Evolutionary conservation across 2,113 vertebrate genomes (phyloP).

Genomic region (Toxostoma redivivum): DNA sequence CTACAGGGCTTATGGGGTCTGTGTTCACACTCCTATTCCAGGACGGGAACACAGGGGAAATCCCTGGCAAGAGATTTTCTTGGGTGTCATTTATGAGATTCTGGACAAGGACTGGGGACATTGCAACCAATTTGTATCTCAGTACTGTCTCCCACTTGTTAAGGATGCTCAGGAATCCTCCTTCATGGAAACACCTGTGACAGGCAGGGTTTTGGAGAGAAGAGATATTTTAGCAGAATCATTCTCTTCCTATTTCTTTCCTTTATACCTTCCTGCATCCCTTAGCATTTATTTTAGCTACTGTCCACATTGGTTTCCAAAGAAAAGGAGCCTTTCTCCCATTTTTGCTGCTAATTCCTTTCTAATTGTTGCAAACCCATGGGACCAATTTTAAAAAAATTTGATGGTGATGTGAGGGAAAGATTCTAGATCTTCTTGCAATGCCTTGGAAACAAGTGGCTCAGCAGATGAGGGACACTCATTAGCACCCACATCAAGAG

Average conservation of each 20-base stretch:
- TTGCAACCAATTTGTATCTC: accelerated
- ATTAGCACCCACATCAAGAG: neutral
- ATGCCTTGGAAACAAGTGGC: neutral
- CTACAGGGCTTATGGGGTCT: neutral
- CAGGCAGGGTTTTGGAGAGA: neutral
- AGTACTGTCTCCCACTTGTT: neutral
- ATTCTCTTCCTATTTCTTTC: neutral
- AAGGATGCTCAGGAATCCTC: neutral
- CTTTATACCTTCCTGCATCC: neutral
- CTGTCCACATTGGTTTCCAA: neutral
- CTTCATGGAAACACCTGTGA: neutral
- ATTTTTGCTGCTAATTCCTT: neutral
- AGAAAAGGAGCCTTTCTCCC: neutral
- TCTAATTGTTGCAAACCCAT: neutral
- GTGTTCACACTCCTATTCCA: neutral
- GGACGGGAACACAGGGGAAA: neutral
- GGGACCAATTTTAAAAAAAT: neutral
- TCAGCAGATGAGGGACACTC: neutral
- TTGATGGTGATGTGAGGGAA: neutral
- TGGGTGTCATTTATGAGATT: neutral
- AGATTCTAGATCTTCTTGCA: neutral
- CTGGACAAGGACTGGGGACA: neutral
- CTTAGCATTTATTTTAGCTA: neutral
- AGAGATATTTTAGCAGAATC: neutral
- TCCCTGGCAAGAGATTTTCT: neutral